Evolutionary conservation across 2,113 vertebrate species (phyloP).

Genomic region (Stigmatopora argus): DNA sequence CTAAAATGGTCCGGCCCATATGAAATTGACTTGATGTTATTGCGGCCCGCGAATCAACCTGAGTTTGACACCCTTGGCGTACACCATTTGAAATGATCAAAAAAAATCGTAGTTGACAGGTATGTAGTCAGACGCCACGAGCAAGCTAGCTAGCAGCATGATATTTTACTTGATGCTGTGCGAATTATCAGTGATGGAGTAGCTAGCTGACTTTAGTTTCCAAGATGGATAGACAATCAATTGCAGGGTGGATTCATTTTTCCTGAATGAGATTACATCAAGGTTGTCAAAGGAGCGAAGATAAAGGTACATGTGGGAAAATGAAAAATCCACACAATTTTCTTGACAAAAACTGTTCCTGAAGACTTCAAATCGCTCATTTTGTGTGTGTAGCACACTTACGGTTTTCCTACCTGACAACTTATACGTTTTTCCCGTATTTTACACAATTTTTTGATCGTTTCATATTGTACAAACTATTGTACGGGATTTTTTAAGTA

Average conservation of each 20-base stretch:
- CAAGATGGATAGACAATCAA: background rate
- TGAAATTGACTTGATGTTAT: too few relatives aligned
- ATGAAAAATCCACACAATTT: background rate
- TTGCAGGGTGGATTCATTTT: background rate
- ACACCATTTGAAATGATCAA: too few relatives aligned
- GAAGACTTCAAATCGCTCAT: background rate
- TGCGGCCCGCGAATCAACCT: too few relatives aligned
- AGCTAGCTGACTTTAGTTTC: background rate
- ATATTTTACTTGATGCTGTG: background rate
- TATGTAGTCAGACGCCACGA: too few relatives aligned
- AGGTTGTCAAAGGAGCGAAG: constrained; percentile 17
- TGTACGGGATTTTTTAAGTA: too few relatives aligned
- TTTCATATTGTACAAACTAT: too few relatives aligned
- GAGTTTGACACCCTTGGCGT: background rate
- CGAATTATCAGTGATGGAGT: background rate
- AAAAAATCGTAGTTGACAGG: too few relatives aligned
- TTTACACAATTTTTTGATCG: too few relatives aligned
- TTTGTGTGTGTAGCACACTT: too few relatives aligned
- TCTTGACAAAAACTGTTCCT: background rate
- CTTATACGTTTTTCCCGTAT: too few relatives aligned
- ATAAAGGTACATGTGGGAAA: background rate
- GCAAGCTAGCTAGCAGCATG: background rate
- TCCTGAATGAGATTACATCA: constrained; percentile 56
- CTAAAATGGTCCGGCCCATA: too few relatives aligned
- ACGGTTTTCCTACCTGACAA: too few relatives aligned